Base-by-base conservation (phyloP, 2,113 vertebrate species). In the Noctilio leporinus region DNA sequence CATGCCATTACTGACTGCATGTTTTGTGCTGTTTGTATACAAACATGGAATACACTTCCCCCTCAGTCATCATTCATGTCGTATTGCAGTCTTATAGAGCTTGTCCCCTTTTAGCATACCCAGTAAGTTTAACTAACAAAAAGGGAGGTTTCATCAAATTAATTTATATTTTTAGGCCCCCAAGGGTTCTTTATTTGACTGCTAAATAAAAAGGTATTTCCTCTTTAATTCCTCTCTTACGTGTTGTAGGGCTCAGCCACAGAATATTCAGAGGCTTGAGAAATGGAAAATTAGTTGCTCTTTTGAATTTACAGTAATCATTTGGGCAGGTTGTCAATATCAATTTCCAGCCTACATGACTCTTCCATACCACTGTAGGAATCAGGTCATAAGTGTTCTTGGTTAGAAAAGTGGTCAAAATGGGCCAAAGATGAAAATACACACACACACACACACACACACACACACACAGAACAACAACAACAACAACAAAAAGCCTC, bases 231-330 rank as follows among this genome's bases (percentile, higher is more conserved):
- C 35, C 73, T 65, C 30, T 55, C 75, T 30, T 24, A 55, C 17
- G 35, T 84, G 7, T 77, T 30, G 92, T 59, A 95, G 86, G 57
- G 0, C 1, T 95, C 83, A 35, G 0, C 40, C 55, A 72, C 51
- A 45, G 94, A 17, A 1, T 93, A 65, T 97, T 97, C 93, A 53
- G 9, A 97, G 33, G 30, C 67, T 96, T 95, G 85, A 98, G 51
- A 95, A 97, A 94, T 1, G 86, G 88, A 98, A 97, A 88, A 95
- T 62, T 20, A 4, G 69, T 96, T 96, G 47, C 57, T 95, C 5
- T 94, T 98, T 97, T 93, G 64, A 86, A 98, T 93, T 95, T 80
- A 90, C 57, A 95, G 80, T 94, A 98, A 97, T 98, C 95, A 93
- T 24, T 57, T n/a, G 9, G 95, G 83, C 70, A 97, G 95, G 87